Evolutionary conservation across 2,888 invertebrate genomes (phyloP).

Genomic region (Drosophila ezoana): DNA sequence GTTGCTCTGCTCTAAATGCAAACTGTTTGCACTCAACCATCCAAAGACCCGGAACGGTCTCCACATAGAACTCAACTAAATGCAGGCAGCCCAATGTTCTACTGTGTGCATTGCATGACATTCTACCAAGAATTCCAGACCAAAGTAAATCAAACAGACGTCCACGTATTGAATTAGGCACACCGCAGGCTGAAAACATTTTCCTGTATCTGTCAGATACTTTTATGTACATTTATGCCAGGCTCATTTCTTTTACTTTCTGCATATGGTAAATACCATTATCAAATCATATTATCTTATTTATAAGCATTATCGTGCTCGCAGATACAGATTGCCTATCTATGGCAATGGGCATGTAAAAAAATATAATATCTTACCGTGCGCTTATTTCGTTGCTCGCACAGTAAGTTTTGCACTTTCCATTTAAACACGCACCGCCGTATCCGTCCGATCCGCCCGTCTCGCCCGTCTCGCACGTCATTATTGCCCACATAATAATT

Average conservation of each 20-base stretch:
- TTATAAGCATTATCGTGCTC: conserved; percentile 83
- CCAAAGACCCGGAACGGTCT: conserved; percentile 14
- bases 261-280: conserved; percentile 84
- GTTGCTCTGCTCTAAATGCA: conserved; percentile 67
- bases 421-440: conserved; percentile 72
- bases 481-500: conserved; percentile 20
- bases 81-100: conserved; percentile 28
- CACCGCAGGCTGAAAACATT: conserved; percentile 30
- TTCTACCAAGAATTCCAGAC: conserved; percentile 32
- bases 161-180: conserved; percentile 55
- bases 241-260: conserved; percentile 68
- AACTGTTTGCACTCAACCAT: conserved; percentile 72
- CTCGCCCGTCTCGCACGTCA: conserved; percentile 1
- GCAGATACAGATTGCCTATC: conserved; percentile 83
- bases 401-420: conserved; percentile 80
- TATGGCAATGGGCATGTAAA: conserved; percentile 81
- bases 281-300: conserved; percentile 85
- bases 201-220: conserved; percentile 26
- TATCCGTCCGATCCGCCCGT: conserved; percentile 4
- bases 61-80: conserved; percentile 1
- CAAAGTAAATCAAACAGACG: conserved; percentile 35
- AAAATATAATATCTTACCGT: conserved; percentile 74
- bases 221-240: conserved; percentile 2
- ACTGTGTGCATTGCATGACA: conserved; percentile 12
- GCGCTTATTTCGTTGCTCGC: conserved; percentile 78